Evolutionary conservation across 2,113 vertebrate genomes (phyloP).

Genomic region (Balaeniceps rex): DNA sequence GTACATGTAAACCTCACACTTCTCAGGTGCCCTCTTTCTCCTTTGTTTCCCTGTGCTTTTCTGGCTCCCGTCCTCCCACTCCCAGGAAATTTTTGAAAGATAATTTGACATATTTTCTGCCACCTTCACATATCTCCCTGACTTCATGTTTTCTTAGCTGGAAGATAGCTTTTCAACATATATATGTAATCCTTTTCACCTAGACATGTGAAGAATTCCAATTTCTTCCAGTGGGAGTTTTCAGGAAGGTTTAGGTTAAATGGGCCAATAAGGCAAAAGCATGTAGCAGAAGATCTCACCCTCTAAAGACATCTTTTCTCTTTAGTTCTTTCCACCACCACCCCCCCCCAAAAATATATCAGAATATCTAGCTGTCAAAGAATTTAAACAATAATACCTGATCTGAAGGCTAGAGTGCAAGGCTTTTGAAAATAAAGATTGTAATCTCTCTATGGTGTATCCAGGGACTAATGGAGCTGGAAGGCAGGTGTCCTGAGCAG

Average conservation of each 20-base stretch:
- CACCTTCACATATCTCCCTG: slow-evolving; percentile 38
- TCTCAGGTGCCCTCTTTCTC: background rate
- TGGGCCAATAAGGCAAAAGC: slow-evolving; percentile 54
- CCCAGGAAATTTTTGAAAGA: slow-evolving; percentile 51
- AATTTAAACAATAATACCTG: slow-evolving; percentile 40
- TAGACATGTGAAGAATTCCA: slow-evolving; percentile 64
- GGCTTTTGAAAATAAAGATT: background rate
- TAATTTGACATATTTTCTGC: slow-evolving; percentile 55
- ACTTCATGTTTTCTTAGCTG: slow-evolving; percentile 67
- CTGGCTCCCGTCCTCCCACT: slow-evolving; percentile 29
- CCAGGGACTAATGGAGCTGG: background rate
- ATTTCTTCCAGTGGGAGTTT: slow-evolving; percentile 67
- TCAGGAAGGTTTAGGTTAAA: slow-evolving; percentile 68
- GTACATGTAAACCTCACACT: background rate
- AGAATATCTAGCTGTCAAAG: slow-evolving; percentile 51
- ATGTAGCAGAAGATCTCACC: slow-evolving; percentile 34
- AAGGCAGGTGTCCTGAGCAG: background rate
- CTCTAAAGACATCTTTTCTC: slow-evolving; percentile 6
- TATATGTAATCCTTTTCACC: slow-evolving; percentile 47
- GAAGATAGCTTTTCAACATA: slow-evolving; percentile 56
- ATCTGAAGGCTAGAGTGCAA: background rate
- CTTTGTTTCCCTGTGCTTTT: background rate
- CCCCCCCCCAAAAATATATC: background rate
- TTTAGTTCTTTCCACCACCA: background rate
- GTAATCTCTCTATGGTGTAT: background rate